These are phyloP conservation scores for Euglossa dilemma DNA, from an alignment of 1,140 invertebrate species.

Conservation along the genomic window DNA sequence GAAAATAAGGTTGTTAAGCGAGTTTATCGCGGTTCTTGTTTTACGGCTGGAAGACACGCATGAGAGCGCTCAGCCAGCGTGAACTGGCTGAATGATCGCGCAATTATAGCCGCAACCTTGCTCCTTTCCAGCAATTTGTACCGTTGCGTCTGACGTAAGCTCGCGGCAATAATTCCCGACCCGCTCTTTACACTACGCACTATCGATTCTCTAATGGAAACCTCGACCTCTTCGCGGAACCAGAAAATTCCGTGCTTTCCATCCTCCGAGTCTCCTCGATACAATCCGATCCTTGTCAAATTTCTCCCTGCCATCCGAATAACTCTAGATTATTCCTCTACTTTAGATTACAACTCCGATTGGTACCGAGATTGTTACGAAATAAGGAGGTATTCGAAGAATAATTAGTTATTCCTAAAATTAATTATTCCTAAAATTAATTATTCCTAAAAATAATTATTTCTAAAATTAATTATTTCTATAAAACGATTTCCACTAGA, in stretches of 20 bases:
- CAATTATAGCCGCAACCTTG: constrained; percentile 40
- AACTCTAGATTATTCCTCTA: too few species aligned
- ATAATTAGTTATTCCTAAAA: too few species aligned
- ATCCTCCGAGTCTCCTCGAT: not conserved
- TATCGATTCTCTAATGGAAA: not conserved
- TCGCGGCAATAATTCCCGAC: constrained; percentile 21
- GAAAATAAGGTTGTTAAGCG: not conserved
- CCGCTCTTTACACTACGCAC: not conserved
- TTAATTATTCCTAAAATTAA: too few species aligned
- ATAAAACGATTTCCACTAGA: not conserved
- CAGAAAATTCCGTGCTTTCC: not conserved
- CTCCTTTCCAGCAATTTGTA: constrained; percentile 44
- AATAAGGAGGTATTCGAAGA: too few species aligned
- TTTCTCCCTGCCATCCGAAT: too few species aligned
- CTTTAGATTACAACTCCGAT: too few species aligned
- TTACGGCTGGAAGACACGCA: constrained; percentile 8
- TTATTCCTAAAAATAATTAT: too few species aligned
- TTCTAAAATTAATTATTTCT: not conserved
- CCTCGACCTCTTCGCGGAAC: not conserved
- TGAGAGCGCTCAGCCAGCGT: not conserved
- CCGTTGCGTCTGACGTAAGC: constrained; percentile 40
- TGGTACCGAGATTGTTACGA: too few species aligned
- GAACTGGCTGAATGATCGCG: constrained; percentile 21
- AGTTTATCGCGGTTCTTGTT: not conserved
- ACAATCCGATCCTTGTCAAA: too few species aligned